Conservation (phyloP, 2,888 invertebrate species). For the Polia nebulosa region DNA sequence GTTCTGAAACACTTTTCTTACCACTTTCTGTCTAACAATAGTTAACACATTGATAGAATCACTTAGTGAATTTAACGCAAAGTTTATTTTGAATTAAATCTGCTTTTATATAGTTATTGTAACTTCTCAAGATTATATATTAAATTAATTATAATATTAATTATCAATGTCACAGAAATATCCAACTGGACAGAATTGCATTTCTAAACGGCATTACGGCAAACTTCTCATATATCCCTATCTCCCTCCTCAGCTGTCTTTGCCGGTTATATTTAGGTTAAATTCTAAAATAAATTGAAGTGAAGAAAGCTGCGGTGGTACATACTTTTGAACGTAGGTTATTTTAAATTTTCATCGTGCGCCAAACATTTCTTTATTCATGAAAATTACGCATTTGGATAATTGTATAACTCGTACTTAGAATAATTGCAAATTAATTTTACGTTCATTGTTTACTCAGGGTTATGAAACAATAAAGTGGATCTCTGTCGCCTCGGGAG, state of each 20-base stretch:
- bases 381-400: conserved; percentile 87
- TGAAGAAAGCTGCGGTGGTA: conserved; percentile 84
- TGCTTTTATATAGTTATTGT: not conserved
- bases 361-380: conserved; percentile 80
- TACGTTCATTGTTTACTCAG: conserved; percentile 85
- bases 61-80: not conserved
- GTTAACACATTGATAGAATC: not conserved
- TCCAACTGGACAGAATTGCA: conserved; percentile 11
- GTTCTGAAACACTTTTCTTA: conserved; percentile 11
- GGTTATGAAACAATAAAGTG: conserved; percentile 89
- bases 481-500: conserved; percentile 83
- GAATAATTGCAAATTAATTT: conserved; percentile 76
- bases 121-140: not conserved
- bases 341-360: conserved; percentile 88
- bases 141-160: not conserved
- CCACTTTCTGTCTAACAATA: not conserved
- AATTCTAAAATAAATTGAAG: conserved; percentile 90
- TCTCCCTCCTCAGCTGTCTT: conserved; percentile 87
- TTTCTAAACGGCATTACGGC: conserved; percentile 57
- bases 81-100: conserved; percentile 1
- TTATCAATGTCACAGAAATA: conserved; percentile 2
- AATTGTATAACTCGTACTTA: conserved; percentile 72
- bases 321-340: conserved; percentile 85
- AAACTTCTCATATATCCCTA: conserved; percentile 65
- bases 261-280: conserved; percentile 90